Percentiles rank a stretch among this genome's conserved stretches.
Conservation (phyloP, 2,888 invertebrate species). For the Drymonia ruficornis region DNA sequence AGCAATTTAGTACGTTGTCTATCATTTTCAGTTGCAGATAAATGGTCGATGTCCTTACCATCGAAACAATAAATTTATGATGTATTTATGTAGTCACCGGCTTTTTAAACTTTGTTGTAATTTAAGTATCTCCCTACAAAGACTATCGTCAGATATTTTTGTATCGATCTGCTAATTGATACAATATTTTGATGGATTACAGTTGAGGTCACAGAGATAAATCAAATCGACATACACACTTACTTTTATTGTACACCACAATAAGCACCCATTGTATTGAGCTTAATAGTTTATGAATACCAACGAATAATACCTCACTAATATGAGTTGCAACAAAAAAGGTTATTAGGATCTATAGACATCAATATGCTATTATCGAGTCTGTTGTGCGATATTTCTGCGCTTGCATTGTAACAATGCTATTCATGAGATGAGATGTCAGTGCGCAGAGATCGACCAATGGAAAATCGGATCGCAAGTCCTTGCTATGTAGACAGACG, state of each 20-base stretch:
- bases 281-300: constrained; percentile 4
- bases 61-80: too few relatives aligned
- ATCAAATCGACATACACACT: not conserved
- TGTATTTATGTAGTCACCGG: not conserved
- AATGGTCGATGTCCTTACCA: not conserved
- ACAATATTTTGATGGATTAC: not conserved
- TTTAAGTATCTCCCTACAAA: too few relatives aligned
- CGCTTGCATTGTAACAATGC: constrained; percentile 35
- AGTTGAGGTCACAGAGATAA: not conserved
- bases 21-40: constrained; percentile 23
- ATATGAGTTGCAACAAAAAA: constrained; percentile 39
- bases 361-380: constrained; percentile 56
- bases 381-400: constrained; percentile 59
- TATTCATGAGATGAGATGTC: constrained; percentile 70
- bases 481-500: constrained; percentile 29
- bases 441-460: constrained; percentile 46
- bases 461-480: constrained; percentile 48
- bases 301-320: not conserved
- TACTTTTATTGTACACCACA: not conserved
- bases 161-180: too few relatives aligned
- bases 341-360: constrained; percentile 34
- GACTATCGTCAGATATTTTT: too few relatives aligned
- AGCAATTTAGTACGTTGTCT: constrained; percentile 20
- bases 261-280: not conserved
- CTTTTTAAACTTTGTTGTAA: not conserved